Percentiles rank a stretch among this genome's conserved stretches.
Evolutionary conservation across 1,140 invertebrate species (phyloP).

Genomic region (Platorchestia sp.): DNA sequence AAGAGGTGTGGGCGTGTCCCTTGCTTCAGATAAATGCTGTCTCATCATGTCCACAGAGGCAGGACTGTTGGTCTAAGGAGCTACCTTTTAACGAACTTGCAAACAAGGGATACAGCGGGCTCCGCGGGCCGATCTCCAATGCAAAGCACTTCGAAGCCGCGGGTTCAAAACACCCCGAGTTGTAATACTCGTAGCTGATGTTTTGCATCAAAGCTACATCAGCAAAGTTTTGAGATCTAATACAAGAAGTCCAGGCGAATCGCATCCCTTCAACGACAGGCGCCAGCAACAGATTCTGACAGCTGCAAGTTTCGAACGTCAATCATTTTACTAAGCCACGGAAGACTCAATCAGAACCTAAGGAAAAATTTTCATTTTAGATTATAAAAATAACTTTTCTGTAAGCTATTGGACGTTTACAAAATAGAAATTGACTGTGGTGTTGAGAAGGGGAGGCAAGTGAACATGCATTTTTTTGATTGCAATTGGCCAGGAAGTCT

Average conservation of each 20-base stretch:
- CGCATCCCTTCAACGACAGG: neutral
- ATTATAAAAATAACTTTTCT: neutral
- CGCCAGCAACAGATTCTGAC: neutral
- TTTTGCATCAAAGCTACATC: neutral
- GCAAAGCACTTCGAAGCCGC: neutral
- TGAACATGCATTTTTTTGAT: neutral
- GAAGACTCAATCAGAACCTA: neutral
- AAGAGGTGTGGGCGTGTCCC: neutral
- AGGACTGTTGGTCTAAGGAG: conserved; percentile 9
- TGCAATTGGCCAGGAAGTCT: neutral
- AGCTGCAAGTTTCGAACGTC: neutral
- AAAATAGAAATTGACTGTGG: neutral
- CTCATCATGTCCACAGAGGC: neutral
- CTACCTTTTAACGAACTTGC: neutral
- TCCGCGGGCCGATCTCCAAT: neutral
- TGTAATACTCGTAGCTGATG: conserved; percentile 34
- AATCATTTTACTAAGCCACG: neutral
- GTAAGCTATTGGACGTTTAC: neutral
- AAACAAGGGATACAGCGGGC: conserved; percentile 25
- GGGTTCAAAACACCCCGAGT: conserved; percentile 20
- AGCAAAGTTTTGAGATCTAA: conserved; percentile 20
- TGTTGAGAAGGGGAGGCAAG: neutral
- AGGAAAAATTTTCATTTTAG: neutral
- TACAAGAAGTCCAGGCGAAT: neutral
- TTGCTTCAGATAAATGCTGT: neutral